Base-by-base conservation (phyloP, 2,888 invertebrate genomes). In the Panorpa germanica region DNA sequence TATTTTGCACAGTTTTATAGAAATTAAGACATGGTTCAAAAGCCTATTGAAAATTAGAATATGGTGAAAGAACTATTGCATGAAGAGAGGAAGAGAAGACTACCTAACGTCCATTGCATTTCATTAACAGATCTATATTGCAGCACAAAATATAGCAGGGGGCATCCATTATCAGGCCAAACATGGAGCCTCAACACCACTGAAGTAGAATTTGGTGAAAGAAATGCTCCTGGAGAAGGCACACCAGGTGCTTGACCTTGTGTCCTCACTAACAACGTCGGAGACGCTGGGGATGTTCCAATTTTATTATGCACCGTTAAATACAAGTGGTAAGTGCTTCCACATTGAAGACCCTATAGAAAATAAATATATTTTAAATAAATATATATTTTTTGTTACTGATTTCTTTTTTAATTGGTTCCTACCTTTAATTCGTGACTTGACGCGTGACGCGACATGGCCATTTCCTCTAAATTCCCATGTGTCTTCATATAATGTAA, bases 161-260 rank as follows among this genome's bases (percentile, higher is more conserved):
- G 69, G 39, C 75, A 75, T 9, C 75, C 75, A 40, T 72, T 73
- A 43, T 75, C 73, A 1, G 75, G 74, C 76, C 77, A 77, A 11
- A 66, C 61, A 44, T 70, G 69, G 35, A 77, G 53, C 34, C 71
- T 59, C 10, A 78, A 55, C 12, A 65, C 51, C 15, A 73, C 62
- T 15, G 71, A 69, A 3, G 74, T 73, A 3, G 75, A 72, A 46
- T 76, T 76, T 7, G 74, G 70, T n/a, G 63, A 57, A 34, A 76
- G 56, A 37, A 76, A 63, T 27, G 65, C 59, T 2, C 64, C 58
- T 1, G 69, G 59, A 3, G 66, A 54, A 11, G 74, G 75, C 33
- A 70, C 59, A 9, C 73, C 73, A 1, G 77, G 76, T 5, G 71
- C 65, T 45, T 71, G 70, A 4, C 76, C 76, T 49, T 75, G 73